Percentiles rank a stretch among this genome's conserved stretches.
Conservation (phyloP, 2,888 invertebrate genomes). For the Melanotus villosus region DNA sequence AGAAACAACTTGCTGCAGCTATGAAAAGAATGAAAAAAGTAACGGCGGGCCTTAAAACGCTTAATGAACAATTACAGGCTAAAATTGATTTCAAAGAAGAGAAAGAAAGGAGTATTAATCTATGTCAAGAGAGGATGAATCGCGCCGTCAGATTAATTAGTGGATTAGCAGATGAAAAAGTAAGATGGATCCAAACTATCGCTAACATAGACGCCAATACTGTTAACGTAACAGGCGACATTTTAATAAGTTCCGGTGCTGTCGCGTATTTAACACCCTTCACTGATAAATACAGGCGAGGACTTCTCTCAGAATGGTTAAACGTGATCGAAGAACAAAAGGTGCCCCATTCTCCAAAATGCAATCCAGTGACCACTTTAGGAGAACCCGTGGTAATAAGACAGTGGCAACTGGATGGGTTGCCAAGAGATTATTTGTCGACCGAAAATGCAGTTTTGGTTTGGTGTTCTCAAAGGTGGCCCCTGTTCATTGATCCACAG, state of each 20-base stretch:
- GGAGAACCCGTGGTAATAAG: slow-evolving; percentile 84
- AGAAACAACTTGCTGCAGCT: slow-evolving; percentile 78
- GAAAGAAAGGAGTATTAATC: slow-evolving; percentile 82
- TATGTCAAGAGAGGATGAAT: slow-evolving; percentile 84
- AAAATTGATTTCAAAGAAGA: slow-evolving; percentile 80
- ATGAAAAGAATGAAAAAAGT: slow-evolving; percentile 84
- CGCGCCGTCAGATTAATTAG: slow-evolving; percentile 77
- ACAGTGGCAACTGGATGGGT: slow-evolving; percentile 87
- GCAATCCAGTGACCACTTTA: slow-evolving; percentile 77
- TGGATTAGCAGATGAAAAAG: slow-evolving; percentile 72
- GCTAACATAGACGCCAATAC: slow-evolving; percentile 71
- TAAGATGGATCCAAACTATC: slow-evolving; percentile 80
- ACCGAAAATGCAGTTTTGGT: slow-evolving; percentile 92
- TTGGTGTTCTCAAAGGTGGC: slow-evolving; percentile 87
- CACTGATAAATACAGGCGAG: slow-evolving; percentile 75
- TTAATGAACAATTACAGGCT: slow-evolving; percentile 80
- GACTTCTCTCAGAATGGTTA: slow-evolving; percentile 74
- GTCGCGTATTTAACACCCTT: slow-evolving; percentile 89
- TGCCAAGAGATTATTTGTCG: slow-evolving; percentile 88
- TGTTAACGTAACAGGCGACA: slow-evolving; percentile 79
- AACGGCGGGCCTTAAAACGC: slow-evolving; percentile 82
- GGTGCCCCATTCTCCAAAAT: slow-evolving; percentile 79
- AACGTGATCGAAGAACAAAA: slow-evolving; percentile 68
- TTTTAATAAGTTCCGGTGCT: slow-evolving; percentile 78
- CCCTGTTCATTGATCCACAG: slow-evolving; percentile 93